A percentile compares a stretch with the other conserved stretches of the same genome.
phyloP scores from a whole-genome alignment of 2,888 invertebrate species.

The Pristionchus exspectatus region DNA sequence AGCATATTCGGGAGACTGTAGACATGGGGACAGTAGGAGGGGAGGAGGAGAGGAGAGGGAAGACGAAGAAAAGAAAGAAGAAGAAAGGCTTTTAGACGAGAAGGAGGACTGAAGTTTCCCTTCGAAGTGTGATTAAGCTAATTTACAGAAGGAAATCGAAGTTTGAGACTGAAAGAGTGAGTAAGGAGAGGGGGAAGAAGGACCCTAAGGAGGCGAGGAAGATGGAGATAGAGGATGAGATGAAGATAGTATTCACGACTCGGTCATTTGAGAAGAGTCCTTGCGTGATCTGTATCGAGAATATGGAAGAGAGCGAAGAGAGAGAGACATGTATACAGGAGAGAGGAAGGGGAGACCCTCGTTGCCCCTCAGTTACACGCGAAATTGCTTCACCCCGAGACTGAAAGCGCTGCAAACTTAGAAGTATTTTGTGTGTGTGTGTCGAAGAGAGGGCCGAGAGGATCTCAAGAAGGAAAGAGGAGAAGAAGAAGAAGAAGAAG shows the following conservation, averaged over 20 bases:
- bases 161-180: constrained; percentile 47
- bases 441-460: background rate
- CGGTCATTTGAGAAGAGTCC: constrained; percentile 49
- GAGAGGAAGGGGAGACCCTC: constrained; percentile 11
- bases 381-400: constrained; percentile 34
- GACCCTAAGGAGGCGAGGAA: background rate
- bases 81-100: constrained; percentile 50
- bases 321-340: constrained; percentile 39
- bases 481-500: constrained; percentile 40
- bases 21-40: constrained; percentile 45
- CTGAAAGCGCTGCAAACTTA: constrained; percentile 40
- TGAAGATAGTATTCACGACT: constrained; percentile 45
- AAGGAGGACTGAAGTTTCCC: constrained; percentile 36
- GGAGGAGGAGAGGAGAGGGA: constrained; percentile 57
- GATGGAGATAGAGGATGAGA: constrained; percentile 15
- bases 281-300: constrained; percentile 46
- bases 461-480: constrained; percentile 48
- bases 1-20: constrained; percentile 7
- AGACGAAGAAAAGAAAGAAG: constrained; percentile 48
- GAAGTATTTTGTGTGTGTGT: constrained; percentile 50
- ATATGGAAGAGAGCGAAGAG: constrained; percentile 11
- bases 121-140: constrained; percentile 55
- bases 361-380: constrained; percentile 29
- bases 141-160: constrained; percentile 54
- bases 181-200: background rate